These are phyloP conservation scores for Acanthornis magna DNA, from an alignment of 2,797 vertebrate genomes.

Conservation along the genomic window DNA sequence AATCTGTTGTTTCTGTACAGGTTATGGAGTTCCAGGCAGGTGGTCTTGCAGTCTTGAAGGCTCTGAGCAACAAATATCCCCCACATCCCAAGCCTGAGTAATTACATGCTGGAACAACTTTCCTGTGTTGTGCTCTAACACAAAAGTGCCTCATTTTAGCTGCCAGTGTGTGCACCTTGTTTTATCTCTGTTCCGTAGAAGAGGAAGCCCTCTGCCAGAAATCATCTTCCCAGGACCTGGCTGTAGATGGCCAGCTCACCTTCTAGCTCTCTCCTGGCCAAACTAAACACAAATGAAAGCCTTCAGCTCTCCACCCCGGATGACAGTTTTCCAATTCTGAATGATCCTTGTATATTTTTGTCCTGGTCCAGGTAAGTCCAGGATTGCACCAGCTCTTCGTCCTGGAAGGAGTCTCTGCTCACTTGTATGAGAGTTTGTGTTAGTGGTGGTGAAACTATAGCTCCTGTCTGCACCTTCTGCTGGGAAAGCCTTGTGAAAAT, in stretches of 20 bases:
- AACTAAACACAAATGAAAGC: not conserved
- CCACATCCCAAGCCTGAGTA: not conserved
- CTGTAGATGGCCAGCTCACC: not conserved
- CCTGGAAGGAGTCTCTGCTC: not conserved
- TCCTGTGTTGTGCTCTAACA: not conserved
- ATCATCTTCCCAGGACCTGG: not conserved
- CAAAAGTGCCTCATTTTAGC: not conserved
- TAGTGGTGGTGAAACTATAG: not conserved
- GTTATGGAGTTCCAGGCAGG: not conserved
- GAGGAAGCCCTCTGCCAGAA: not conserved
- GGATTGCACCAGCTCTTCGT: not conserved
- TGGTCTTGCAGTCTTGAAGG: not conserved
- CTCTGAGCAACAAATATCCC: not conserved
- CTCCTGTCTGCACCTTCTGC: not conserved
- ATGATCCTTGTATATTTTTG: not conserved
- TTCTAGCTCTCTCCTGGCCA: not conserved
- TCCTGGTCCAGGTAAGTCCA: not conserved
- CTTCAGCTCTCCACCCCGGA: accelerated
- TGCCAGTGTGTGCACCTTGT: not conserved
- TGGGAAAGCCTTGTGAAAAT: not conserved
- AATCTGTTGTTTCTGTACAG: not conserved
- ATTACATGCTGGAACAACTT: not conserved
- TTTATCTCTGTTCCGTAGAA: not conserved
- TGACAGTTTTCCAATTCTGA: not conserved
- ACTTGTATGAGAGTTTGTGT: not conserved